phyloP scores from a whole-genome alignment of 2,113 vertebrate genomes.

The Spilogale gracilis region DNA sequence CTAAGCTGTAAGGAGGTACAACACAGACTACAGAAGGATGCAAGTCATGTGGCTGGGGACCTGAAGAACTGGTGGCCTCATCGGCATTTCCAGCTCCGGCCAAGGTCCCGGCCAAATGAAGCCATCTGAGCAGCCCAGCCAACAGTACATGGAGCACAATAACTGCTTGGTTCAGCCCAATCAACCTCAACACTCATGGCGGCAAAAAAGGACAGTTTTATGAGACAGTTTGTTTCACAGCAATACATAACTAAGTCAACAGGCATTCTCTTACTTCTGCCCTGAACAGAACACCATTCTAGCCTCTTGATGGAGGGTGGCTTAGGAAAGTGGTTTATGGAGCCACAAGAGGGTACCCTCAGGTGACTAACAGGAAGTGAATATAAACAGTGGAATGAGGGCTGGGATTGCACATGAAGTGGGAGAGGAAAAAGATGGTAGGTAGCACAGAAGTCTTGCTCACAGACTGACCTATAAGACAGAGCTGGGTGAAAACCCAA shows the following conservation, averaged over 20 bases:
- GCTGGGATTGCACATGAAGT: not conserved
- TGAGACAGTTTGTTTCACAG: not conserved
- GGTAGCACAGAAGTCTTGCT: not conserved
- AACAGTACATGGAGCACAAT: not conserved
- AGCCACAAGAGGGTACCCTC: not conserved
- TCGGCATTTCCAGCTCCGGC: not conserved
- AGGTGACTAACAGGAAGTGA: not conserved
- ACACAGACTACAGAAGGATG: not conserved
- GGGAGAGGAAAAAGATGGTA: not conserved
- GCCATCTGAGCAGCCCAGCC: not conserved
- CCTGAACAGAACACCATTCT: not conserved
- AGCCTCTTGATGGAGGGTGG: not conserved
- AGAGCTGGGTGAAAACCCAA: not conserved
- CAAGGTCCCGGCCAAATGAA: not conserved
- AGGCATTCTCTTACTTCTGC: slow-evolving; percentile 1
- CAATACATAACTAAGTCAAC: not conserved
- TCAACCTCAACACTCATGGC: not conserved
- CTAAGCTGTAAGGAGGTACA: not conserved
- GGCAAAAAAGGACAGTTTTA: not conserved
- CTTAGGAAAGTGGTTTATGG: not conserved
- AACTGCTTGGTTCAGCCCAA: not conserved
- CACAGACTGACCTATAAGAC: not conserved
- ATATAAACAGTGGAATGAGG: not conserved
- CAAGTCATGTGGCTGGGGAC: not conserved
- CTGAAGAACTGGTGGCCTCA: no score